These are phyloP conservation scores for Julus scandinavius DNA, from an alignment of 2,888 invertebrate genomes.

Conservation along the genomic window DNA sequence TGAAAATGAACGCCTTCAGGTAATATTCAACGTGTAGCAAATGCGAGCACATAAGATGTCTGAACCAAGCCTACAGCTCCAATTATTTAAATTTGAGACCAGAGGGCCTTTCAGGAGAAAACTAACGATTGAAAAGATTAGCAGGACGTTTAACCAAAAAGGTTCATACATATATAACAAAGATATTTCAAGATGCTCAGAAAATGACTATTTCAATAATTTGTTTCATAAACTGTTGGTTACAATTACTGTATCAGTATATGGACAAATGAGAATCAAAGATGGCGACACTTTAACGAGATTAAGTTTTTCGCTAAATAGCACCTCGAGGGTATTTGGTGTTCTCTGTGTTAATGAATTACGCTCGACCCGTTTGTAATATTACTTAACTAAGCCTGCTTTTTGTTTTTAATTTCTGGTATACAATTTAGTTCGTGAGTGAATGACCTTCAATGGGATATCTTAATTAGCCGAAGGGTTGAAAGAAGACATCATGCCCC, in stretches of 20 bases:
- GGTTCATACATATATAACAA: not conserved
- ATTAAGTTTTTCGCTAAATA: not conserved
- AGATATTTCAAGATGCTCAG: too few species aligned
- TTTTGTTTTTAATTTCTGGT: conserved; percentile 18
- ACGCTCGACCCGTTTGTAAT: conserved; percentile 13
- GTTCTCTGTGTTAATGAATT: not conserved
- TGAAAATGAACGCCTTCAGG: not conserved
- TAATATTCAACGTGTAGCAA: not conserved
- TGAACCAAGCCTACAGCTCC: not conserved
- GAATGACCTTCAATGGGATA: conserved; percentile 38
- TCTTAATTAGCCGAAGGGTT: conserved; percentile 36
- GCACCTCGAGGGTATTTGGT: not conserved
- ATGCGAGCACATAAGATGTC: not conserved
- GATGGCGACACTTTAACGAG: not conserved
- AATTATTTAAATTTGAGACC: not conserved
- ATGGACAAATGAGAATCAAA: not conserved
- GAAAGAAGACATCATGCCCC: conserved; percentile 35
- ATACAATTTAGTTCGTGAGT: conserved; percentile 6
- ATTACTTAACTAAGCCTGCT: not conserved
- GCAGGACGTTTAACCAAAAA: not conserved
- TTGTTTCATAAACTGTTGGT: too few species aligned
- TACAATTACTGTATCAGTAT: too few species aligned
- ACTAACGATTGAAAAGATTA: not conserved
- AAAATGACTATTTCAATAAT: too few species aligned
- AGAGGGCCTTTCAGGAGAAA: not conserved